Conservation (phyloP, 2,888 invertebrate genomes). For the Cistogaster globosa region DNA sequence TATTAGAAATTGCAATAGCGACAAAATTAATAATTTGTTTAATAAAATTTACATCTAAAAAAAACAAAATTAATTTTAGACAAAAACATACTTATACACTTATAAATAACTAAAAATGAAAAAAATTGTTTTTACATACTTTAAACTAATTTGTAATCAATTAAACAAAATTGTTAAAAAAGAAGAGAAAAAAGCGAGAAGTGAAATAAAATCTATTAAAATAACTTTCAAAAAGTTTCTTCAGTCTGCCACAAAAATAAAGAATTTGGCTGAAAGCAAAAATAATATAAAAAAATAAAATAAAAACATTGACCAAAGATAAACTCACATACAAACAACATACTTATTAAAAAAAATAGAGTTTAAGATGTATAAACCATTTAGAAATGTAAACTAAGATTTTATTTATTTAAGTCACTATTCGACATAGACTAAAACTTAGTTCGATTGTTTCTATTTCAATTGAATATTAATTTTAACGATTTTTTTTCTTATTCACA, state of each 20-base stretch:
- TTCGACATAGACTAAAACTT: too few species aligned
- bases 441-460: too few species aligned
- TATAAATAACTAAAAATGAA: not conserved
- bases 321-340: constrained; percentile 12
- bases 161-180: constrained; percentile 25
- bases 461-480: too few species aligned
- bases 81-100: too few species aligned
- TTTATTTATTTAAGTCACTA: too few species aligned
- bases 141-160: constrained; percentile 60
- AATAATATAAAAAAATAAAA: constrained; percentile 21
- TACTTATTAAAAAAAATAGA: constrained; percentile 3
- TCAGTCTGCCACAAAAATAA: constrained; percentile 2
- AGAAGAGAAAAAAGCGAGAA: not conserved
- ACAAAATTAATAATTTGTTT: constrained; percentile 19
- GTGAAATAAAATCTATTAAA: not conserved
- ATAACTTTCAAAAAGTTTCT: not conserved
- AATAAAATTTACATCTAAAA: constrained; percentile 38
- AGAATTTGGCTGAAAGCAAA: constrained; percentile 10
- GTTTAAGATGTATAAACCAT: not conserved
- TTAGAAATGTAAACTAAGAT: not conserved
- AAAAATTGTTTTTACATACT: constrained; percentile 18
- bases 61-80: constrained; percentile 21
- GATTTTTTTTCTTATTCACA: too few species aligned
- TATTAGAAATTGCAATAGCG: constrained; percentile 27
- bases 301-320: constrained; percentile 59